Conservation (phyloP, 2,113 vertebrate genomes). For the Ctenomys sociabilis region DNA sequence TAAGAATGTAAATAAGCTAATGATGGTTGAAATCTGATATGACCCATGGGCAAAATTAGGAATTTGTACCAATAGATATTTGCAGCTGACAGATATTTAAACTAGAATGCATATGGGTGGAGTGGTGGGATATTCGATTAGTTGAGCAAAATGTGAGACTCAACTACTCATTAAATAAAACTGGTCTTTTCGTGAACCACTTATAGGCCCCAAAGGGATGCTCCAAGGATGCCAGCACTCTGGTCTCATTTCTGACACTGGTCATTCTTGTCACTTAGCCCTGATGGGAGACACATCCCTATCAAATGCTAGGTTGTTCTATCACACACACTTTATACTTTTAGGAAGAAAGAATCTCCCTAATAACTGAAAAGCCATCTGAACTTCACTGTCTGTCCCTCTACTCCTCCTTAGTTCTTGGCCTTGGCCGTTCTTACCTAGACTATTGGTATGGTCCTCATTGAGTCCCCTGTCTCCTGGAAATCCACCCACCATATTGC, state of each 20-base stretch:
- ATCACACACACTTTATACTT: neutral
- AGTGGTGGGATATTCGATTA: neutral
- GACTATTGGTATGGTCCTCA: neutral
- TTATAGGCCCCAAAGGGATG: neutral
- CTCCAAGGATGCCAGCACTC: neutral
- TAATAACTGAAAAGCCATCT: neutral
- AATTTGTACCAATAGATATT: slow-evolving; percentile 28
- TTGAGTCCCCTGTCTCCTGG: neutral
- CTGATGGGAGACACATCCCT: neutral
- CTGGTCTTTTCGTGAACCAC: neutral
- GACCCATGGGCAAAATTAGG: neutral
- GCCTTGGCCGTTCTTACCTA: neutral
- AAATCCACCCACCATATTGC: neutral
- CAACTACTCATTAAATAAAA: neutral
- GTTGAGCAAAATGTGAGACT: slow-evolving; percentile 36
- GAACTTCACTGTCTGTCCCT: neutral
- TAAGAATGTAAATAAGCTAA: slow-evolving; percentile 36
- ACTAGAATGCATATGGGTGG: neutral
- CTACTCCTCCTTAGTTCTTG: neutral
- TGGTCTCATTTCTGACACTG: slow-evolving; percentile 4
- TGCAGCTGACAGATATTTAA: neutral
- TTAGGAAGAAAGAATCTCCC: neutral
- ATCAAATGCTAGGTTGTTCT: neutral
- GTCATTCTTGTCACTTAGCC: neutral
- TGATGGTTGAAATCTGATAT: slow-evolving; percentile 27